Evolutionary conservation across 2,113 vertebrate genomes (phyloP), one percentile per base, ranked within the genome.

Genomic region (Oryctolagus cuniculus): DNA sequence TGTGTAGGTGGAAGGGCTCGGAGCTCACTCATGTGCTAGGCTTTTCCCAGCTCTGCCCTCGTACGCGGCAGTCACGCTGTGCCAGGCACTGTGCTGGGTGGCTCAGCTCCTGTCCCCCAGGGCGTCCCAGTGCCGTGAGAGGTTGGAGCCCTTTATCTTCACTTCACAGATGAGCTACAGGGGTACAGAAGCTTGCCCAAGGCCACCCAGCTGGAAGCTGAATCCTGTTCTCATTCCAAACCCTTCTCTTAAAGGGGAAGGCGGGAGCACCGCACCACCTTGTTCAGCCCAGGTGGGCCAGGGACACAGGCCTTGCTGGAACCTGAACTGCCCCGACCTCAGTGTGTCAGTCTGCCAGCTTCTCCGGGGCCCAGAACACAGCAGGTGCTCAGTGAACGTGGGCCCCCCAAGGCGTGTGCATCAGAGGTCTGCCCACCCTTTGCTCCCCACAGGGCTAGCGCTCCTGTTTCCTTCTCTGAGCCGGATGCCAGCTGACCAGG

Each of bases 331-430:
- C n/a, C 31, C n/a, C 22, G 36, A 6, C 29, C 31, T 17, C 55
- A 15, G 6, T 5, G 5, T 64, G 79, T 73, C 58, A 21, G 8
- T 27, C 61, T 0, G 1, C n/a, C 21, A 53, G 89, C n/a, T n/a
- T n/a, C n/a, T 36, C 16, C 5, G 6, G 64, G 6, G 6, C 89
- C 93, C 83, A 66, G 67, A 73, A 85, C 81, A 75, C 24, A 92
- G 69, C 10, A 79, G 77, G 64, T 2, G 0, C 63, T 90, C 63
- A 78, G 49, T 34, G 34, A 84, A 44, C 4, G 17, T 5, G 72
- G 51, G 7, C 24, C 15, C 61, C 24, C 17, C 10, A 34, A 49
- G 80, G 19, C 1, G 5, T 2, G 25, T 31, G 17, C 0, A 0
- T 34, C 49, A 15, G 31, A 29, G 66, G n/a, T 13, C 92, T 64